phyloP scores from a whole-genome alignment of 2,888 invertebrate genomes.

The Sylvicola cinctus region DNA sequence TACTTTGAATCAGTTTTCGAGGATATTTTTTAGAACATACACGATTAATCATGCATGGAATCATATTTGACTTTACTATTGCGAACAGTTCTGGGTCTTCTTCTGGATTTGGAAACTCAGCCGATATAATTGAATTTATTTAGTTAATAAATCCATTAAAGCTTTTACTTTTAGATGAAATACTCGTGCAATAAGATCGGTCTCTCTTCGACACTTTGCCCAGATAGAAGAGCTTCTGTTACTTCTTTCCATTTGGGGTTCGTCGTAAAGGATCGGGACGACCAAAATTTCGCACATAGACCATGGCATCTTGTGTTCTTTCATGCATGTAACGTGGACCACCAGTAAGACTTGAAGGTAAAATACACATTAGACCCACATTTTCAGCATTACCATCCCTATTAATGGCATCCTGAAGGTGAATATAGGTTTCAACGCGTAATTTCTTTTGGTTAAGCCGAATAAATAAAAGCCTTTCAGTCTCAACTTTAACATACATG shows the following conservation, averaged over 20 bases:
- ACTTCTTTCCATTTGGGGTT: conserved; percentile 6
- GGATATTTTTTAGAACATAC: conserved; percentile 15
- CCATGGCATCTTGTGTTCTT: background rate
- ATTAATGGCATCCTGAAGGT: conserved; percentile 15
- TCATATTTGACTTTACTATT: conserved; percentile 12
- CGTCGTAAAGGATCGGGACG: background rate
- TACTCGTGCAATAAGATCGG: conserved; percentile 7
- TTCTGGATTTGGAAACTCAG: conserved; percentile 12
- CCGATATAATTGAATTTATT: conserved; percentile 8
- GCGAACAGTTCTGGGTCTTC: conserved; percentile 13
- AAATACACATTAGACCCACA: too few species aligned
- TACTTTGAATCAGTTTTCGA: conserved; percentile 10
- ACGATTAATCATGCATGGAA: conserved; percentile 20
- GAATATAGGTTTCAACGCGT: conserved; percentile 12
- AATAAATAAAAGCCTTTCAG: conserved; percentile 12
- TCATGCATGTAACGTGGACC: conserved; percentile 1
- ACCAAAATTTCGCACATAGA: background rate
- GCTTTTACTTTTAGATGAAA: conserved; percentile 7
- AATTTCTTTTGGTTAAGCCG: conserved; percentile 13
- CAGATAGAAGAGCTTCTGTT: background rate
- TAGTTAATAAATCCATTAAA: conserved; percentile 5
- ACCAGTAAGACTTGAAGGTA: too few species aligned
- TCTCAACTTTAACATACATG: conserved; percentile 15
- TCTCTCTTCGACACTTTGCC: conserved; percentile 3
- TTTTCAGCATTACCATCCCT: conserved; percentile 9